Evolutionary conservation across 2,888 invertebrate species (phyloP), one percentile per base, ranked within the genome.

Genomic region (Pammene aurita): DNA sequence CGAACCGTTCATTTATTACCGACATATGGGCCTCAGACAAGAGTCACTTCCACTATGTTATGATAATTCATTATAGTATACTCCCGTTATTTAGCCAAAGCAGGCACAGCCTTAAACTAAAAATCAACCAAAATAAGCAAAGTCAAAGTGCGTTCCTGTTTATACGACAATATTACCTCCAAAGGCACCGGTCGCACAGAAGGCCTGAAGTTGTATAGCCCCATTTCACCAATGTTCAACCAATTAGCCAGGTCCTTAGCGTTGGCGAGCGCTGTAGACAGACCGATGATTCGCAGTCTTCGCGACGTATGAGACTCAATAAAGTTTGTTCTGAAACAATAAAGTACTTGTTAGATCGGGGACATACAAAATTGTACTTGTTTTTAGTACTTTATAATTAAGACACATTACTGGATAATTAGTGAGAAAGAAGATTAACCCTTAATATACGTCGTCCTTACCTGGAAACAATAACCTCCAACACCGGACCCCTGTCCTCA

Each of bases 251-350:
- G 93, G 86, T 99, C 99, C 55, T 96, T 95, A 0, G 99, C 99
- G 90, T 99, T 99, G 0, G 99, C 99, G 73, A 99, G 93, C 0
- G 99, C 99, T 0, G 99, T 99, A 0, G 99, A 99, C 7, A 99
- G 91, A 0, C 99, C 99, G 52, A 99, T 95, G 60, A 99, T 96
- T 16, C 99, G 94, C 10, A 99, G 94, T 13, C 95, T 94, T 54
- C 95, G 94, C 7, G 96, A 94, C 0, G 98, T 98, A 80, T 98
- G 97, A 0, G 97, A 96, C 26, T 97, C 96, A 66, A 99, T 99
- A 85, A 98, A 99, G 91, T 98, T 99, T 48, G 98, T 98, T 80
- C 99, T 94, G 77, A 2, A 77, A 78, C 67, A 57, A 44, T 38
- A 10, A 14, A 44, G 14, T 14, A 26, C 4, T 4, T 26, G 26